phyloP scores from a whole-genome alignment of 2,113 vertebrate species.

The Rattus norvegicus region DNA sequence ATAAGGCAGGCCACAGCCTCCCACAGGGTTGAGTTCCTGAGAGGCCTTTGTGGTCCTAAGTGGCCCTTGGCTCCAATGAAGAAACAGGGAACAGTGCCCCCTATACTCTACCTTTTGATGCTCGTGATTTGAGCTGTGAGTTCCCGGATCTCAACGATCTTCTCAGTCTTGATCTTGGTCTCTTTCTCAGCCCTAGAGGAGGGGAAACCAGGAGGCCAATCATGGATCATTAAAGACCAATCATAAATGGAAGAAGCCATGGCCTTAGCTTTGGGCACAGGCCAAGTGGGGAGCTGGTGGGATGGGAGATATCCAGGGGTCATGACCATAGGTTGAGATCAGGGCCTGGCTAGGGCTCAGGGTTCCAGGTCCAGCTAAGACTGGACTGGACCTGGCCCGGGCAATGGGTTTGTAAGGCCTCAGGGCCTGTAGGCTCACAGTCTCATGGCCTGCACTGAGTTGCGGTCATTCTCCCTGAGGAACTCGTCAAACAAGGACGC shows the following conservation, averaged over 20 bases:
- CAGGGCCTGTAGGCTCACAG: conserved; percentile 83
- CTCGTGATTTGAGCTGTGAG: conserved; percentile 88
- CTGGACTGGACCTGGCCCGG: background rate
- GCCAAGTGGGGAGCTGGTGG: background rate
- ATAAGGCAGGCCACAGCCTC: background rate
- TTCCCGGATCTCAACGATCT: conserved; percentile 87
- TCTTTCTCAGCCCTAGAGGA: conserved; percentile 90
- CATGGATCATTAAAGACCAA: background rate
- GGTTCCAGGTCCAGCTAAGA: background rate
- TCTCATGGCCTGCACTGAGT: conserved; percentile 88
- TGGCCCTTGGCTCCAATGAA: background rate
- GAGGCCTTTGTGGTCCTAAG: background rate
- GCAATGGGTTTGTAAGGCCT: background rate
- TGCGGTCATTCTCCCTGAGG: conserved; percentile 91
- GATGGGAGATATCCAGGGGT: background rate
- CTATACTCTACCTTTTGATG: conserved; percentile 88
- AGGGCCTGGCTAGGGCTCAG: background rate
- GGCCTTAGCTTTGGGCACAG: background rate
- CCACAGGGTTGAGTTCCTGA: background rate
- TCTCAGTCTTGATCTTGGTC: conserved; percentile 89
- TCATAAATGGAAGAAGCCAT: background rate
- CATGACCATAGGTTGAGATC: background rate
- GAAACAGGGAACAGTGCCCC: background rate
- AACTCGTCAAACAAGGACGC: conserved; percentile 89
- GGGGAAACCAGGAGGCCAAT: background rate